phyloP scores from a whole-genome alignment of 2,888 invertebrate genomes.

The Heliconius hortense region DNA sequence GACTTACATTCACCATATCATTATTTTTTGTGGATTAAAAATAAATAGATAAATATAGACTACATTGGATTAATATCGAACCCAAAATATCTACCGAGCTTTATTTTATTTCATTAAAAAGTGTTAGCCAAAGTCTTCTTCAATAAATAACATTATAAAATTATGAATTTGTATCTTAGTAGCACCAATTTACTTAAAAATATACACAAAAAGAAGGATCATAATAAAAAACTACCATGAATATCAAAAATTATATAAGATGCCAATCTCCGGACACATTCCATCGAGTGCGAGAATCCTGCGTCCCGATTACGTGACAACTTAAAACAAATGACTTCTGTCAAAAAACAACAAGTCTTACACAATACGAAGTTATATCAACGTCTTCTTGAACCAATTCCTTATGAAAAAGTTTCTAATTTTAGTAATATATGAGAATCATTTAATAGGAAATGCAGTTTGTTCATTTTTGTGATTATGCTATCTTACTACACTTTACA shows the following conservation, averaged over 20 bases:
- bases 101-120: neutral
- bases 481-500: too few relatives aligned
- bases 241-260: conserved; percentile 46
- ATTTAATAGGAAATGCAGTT: too few relatives aligned
- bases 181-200: neutral
- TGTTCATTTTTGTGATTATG: too few relatives aligned
- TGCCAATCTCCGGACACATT: conserved; percentile 62
- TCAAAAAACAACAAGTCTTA: conserved; percentile 11
- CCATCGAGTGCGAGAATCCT: conserved; percentile 60
- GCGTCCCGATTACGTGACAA: conserved; percentile 64
- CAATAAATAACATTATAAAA: neutral
- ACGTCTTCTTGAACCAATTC: conserved; percentile 4
- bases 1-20: neutral
- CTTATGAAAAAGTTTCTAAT: neutral
- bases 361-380: neutral
- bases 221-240: neutral
- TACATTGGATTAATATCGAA: neutral
- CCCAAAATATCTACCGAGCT: neutral
- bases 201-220: neutral
- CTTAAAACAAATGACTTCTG: conserved; percentile 50
- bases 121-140: neutral
- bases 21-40: neutral
- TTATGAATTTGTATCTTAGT: neutral
- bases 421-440: neutral
- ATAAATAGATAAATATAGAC: neutral